phyloP scores from a whole-genome alignment of 2,888 invertebrate species.

The Lasiommata megera region DNA sequence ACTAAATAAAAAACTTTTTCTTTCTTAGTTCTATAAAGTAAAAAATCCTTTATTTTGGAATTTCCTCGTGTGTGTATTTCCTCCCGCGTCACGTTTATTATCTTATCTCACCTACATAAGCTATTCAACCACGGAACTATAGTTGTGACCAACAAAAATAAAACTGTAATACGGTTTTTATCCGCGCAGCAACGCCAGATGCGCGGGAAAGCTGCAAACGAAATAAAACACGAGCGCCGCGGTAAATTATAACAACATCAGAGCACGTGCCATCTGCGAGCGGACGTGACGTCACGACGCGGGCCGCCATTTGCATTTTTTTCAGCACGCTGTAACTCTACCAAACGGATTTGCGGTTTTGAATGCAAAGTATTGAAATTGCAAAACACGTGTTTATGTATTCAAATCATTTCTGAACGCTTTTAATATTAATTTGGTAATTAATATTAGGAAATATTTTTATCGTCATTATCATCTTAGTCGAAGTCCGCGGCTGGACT shows the following conservation, averaged over 20 bases:
- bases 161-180: not conserved
- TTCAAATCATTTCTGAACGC: too few species aligned
- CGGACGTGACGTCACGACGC: conserved; percentile 42
- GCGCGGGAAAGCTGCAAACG: conserved; percentile 22
- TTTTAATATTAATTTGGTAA: too few species aligned
- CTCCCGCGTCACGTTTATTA: too few species aligned
- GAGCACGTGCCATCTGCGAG: conserved; percentile 36
- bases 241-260: conserved; percentile 43
- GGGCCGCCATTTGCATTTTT: conserved; percentile 42
- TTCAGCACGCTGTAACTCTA: conserved; percentile 22
- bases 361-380: not conserved
- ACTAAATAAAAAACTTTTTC: too few species aligned
- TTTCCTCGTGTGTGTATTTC: too few species aligned
- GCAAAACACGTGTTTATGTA: not conserved
- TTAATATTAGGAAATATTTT: too few species aligned
- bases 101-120: not conserved
- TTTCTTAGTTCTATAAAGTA: too few species aligned
- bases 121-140: conserved; percentile 1
- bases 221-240: conserved; percentile 33
- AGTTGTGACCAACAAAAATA: not conserved
- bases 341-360: conserved; percentile 5
- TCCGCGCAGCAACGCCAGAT: conserved; percentile 15
- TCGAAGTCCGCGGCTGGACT: too few species aligned
- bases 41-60: too few species aligned
- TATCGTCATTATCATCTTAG: too few species aligned